Evolutionary conservation across 2,797 vertebrate species (phyloP).

Genomic region (Notoglanidium macrostoma): DNA sequence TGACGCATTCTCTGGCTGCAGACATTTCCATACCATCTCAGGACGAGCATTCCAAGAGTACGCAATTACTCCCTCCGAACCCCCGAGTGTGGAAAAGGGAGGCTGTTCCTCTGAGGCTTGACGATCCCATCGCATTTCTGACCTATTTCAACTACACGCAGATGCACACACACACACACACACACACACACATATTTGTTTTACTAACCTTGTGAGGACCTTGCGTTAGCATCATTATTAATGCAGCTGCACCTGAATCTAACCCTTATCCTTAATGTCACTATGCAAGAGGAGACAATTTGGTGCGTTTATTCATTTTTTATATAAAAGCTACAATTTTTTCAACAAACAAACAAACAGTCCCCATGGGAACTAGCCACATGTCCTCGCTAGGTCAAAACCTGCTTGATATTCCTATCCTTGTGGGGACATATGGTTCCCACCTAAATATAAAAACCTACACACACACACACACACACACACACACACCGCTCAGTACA

Average conservation of each 20-base stretch:
- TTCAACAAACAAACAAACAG: neutral
- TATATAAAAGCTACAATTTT: neutral
- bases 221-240: neutral
- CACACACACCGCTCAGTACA: conserved; percentile 44
- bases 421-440: neutral
- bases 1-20: conserved; percentile 11
- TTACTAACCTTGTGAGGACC: neutral
- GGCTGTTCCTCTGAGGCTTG: conserved; percentile 64
- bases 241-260: neutral
- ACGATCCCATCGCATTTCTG: conserved; percentile 66
- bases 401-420: neutral
- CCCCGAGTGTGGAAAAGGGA: conserved; percentile 53
- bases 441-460: neutral
- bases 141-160: conserved; percentile 69
- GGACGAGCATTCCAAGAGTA: conserved; percentile 62
- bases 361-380: neutral
- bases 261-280: neutral
- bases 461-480: conserved; percentile 33
- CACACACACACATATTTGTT: neutral
- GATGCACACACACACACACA: neutral
- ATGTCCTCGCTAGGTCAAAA: neutral
- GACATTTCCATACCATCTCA: conserved; percentile 56
- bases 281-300: neutral
- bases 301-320: too few relatives aligned
- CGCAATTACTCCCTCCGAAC: conserved; percentile 67